phyloP scores from a whole-genome alignment of 2,113 vertebrate genomes.

The Nansenia antarctica region DNA sequence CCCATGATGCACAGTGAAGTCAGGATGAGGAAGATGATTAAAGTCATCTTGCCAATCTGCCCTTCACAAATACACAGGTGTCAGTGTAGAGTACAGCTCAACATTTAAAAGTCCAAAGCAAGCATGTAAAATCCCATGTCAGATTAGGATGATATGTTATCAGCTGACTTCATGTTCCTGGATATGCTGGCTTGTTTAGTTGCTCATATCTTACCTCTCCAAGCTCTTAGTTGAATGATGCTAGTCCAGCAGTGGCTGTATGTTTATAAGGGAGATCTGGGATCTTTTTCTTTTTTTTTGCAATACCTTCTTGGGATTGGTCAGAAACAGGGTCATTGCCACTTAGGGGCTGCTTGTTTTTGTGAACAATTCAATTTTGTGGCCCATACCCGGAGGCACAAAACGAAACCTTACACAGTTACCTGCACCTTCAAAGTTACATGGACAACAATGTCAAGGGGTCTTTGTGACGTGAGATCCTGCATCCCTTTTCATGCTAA shows the following conservation, averaged over 20 bases:
- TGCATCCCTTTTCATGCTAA: conserved; percentile 24
- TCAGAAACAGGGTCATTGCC: conserved; percentile 62
- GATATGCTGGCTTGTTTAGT: not conserved
- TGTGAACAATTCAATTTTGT: conserved; percentile 67
- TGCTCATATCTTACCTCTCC: conserved; percentile 34
- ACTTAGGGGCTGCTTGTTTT: conserved; percentile 39
- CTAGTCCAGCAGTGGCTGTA: not conserved
- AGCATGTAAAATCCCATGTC: conserved; percentile 28
- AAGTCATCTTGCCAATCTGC: conserved; percentile 55
- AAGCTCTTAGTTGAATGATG: conserved; percentile 25
- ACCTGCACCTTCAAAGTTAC: conserved; percentile 58
- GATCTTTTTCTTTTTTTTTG: conserved; percentile 12
- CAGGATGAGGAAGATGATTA: conserved; percentile 53
- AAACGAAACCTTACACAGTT: conserved; percentile 60
- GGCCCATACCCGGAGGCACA: conserved; percentile 56
- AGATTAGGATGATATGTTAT: not conserved
- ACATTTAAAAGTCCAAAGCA: conserved; percentile 27
- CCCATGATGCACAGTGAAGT: conserved; percentile 50
- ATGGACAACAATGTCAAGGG: conserved; percentile 47
- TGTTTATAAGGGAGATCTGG: conserved; percentile 37
- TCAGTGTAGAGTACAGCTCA: conserved; percentile 30
- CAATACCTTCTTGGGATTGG: conserved; percentile 56
- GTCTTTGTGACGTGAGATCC: conserved; percentile 50
- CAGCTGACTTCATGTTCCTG: not conserved
- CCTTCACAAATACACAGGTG: conserved; percentile 34